Base-by-base conservation (phyloP, 2,797 vertebrate species). In the Rhinophrynus dorsalis region DNA sequence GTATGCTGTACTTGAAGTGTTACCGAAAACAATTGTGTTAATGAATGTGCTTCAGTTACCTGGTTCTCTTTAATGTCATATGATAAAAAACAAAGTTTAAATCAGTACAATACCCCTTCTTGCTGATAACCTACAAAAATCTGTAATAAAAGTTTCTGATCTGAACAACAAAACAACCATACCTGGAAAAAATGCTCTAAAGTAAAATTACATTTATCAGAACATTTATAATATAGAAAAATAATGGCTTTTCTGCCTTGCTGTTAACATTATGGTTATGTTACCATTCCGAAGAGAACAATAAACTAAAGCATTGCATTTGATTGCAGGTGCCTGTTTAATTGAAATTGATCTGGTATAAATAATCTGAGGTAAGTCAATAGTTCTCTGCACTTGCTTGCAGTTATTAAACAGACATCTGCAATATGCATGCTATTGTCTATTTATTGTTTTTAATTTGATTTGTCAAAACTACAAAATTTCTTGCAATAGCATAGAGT, bases 261-360 rank as follows among this genome's bases (percentile, higher is more conserved):
- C 65, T 73, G 69, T 78, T 77, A 78, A 72, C 40, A 67, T 30
- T 0, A 3, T 24, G 17, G 35, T 69, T 80, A 58, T 69, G 76
- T 76, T 69, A 77, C 64, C 78, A 32, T 77, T 80, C 40, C 69
- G 74, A 78, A 77, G 75, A 78, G 63, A 83, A 78, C 63, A 76
- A 76, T 79, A 47, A 84, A 68, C 21, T 70, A 52, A 61, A 80
- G 68, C 42, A 71, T 44, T 78, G 65, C 33, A 68, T 77, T 52
- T 82, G 66, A 78, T 45, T 67, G 18, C 56, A 78, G 26, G 81
- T 78, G 79, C 74, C 79, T 74, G 74, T 72, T 78, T 82, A 86
- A 86, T 87, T 81, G 79, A 63, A 76, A 82, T 81, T 82, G 82
- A 86, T 83, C 83, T 80, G 75, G 80, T 73, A 84, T 78, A 85